Conservation (phyloP, 2,888 invertebrate species). For the Oeneis ivallda region DNA sequence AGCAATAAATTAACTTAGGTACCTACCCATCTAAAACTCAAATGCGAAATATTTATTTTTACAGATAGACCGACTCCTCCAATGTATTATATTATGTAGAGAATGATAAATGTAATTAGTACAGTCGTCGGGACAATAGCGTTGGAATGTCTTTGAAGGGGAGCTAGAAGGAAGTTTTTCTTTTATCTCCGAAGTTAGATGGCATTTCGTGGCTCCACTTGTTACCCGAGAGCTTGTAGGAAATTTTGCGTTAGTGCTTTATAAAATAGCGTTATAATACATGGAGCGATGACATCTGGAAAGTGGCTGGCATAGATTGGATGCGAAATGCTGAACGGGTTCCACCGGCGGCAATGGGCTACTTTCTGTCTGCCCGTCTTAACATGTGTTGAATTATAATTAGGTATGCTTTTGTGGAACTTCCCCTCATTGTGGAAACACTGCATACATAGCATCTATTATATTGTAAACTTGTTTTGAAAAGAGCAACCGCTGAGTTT, state of each 20-base stretch:
- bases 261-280: background rate
- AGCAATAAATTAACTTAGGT: no score
- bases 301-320: no score
- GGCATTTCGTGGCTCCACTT: slow-evolving; percentile 52
- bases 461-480: no score
- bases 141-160: slow-evolving; percentile 39
- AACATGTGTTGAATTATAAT: no score
- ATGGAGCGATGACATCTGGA: no score
- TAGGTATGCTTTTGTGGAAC: no score
- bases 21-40: background rate
- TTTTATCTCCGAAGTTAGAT: slow-evolving; percentile 42
- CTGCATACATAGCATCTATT: no score
- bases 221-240: background rate
- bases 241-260: background rate
- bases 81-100: slow-evolving; percentile 4
- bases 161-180: slow-evolving; percentile 39
- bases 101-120: slow-evolving; percentile 42
- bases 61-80: background rate
- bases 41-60: background rate
- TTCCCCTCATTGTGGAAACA: no score
- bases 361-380: no score
- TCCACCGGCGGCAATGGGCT: no score
- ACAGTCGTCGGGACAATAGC: slow-evolving; percentile 41
- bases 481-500: no score
- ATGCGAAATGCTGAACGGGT: no score